A percentile compares a stretch with the other conserved stretches of the same genome.
Evolutionary conservation across 2,888 invertebrate species (phyloP).

Genomic region (Erebia palarica): DNA sequence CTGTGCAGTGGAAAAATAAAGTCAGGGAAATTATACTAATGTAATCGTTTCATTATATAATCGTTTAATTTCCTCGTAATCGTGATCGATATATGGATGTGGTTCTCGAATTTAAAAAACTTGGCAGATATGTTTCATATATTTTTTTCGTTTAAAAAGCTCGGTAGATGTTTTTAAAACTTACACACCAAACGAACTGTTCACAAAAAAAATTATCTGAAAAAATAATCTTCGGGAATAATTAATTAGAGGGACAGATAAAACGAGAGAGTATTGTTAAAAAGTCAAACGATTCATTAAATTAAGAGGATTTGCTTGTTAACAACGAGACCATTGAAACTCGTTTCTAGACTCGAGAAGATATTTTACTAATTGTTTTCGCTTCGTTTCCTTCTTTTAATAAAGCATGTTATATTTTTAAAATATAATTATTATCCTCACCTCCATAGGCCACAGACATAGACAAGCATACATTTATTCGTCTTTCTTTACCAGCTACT

Average conservation of each 20-base stretch:
- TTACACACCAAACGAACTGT: not conserved
- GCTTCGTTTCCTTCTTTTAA: not conserved
- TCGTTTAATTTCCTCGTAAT: too few relatives aligned
- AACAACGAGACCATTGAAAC: conserved; percentile 32
- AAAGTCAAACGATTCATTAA: conserved; percentile 40
- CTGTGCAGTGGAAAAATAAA: too few relatives aligned
- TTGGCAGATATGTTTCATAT: not conserved
- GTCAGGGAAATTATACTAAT: too few relatives aligned
- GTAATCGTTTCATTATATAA: too few relatives aligned
- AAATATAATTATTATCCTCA: too few relatives aligned
- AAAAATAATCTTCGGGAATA: conserved; percentile 23
- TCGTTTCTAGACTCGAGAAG: conserved; percentile 16
- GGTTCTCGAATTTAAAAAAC: not conserved
- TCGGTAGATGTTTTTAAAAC: too few relatives aligned
- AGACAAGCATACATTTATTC: too few relatives aligned
- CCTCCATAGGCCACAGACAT: too few relatives aligned
- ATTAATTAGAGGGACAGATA: conserved; percentile 25
- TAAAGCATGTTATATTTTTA: too few relatives aligned
- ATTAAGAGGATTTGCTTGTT: conserved; percentile 37
- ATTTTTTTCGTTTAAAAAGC: not conserved
- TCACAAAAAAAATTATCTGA: not conserved
- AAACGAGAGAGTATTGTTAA: conserved; percentile 35
- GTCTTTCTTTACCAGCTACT: too few relatives aligned
- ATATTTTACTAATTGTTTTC: conserved; percentile 25
- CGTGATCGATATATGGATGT: not conserved